Conservation (phyloP, 2,888 invertebrate genomes). For the Cetonia aurata region DNA sequence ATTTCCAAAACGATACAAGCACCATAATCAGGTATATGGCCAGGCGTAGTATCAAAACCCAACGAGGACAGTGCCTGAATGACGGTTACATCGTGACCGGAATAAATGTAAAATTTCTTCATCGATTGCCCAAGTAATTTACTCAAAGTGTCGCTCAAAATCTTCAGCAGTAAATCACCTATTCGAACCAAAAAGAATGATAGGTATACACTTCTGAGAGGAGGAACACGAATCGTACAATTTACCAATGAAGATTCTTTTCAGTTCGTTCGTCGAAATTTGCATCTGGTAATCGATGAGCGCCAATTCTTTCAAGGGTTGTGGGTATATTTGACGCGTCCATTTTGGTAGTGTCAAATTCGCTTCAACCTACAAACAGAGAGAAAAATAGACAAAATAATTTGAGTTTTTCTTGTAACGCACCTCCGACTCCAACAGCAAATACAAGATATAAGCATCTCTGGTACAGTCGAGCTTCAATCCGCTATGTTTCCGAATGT, state of each 20-base stretch:
- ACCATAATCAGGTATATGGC: conserved; percentile 36
- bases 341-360: conserved; percentile 64
- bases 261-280: conserved; percentile 60
- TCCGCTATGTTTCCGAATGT: conserved; percentile 42
- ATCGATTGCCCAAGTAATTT: conserved; percentile 21
- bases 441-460: conserved; percentile 42
- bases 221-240: too few relatives aligned
- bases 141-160: conserved; percentile 31
- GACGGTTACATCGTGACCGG: conserved; percentile 38
- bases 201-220: too few relatives aligned
- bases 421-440: conserved; percentile 42
- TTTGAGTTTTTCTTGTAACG: conserved; percentile 10
- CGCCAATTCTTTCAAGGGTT: conserved; percentile 59
- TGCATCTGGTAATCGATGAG: conserved; percentile 62
- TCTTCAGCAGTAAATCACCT: conserved; percentile 39
- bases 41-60: conserved; percentile 16
- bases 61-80: conserved; percentile 14
- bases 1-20: conserved; percentile 38
- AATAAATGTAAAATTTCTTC: conserved; percentile 32
- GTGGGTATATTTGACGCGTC: conserved; percentile 61
- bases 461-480: conserved; percentile 24
- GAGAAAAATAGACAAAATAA: conserved; percentile 47
- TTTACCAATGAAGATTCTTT: conserved; percentile 65
- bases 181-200: conserved; percentile 3
- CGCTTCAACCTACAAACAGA: conserved; percentile 55